Percentiles rank a stretch among this genome's conserved stretches.
These are phyloP conservation scores for Andricus curvator DNA, from an alignment of 2,888 invertebrate species.

Conservation along the genomic window DNA sequence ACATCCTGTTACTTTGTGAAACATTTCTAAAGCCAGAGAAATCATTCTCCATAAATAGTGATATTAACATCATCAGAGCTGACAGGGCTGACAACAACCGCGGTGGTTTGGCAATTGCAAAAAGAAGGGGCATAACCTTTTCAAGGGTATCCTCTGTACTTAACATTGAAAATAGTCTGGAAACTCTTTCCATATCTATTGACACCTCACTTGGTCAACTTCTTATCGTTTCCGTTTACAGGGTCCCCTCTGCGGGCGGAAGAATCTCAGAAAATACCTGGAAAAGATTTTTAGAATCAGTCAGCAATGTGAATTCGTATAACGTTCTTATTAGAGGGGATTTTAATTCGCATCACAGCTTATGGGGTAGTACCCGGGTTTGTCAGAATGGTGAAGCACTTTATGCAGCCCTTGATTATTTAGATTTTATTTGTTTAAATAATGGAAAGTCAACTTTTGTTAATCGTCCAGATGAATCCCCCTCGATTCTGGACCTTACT, in stretches of 20 bases:
- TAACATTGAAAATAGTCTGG: background rate
- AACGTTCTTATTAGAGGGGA: too few species aligned
- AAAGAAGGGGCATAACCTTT: too few species aligned
- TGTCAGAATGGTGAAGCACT: background rate
- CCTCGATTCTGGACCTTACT: background rate
- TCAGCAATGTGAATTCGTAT: too few species aligned
- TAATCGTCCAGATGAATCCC: background rate
- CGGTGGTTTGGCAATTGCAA: background rate
- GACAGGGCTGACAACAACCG: background rate
- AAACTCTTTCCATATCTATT: background rate
- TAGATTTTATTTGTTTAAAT: background rate
- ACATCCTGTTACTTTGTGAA: too few species aligned
- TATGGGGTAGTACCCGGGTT: background rate
- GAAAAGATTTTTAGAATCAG: too few species aligned
- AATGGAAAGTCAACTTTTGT: background rate
- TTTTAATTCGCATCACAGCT: too few species aligned
- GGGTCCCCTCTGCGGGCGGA: too few species aligned
- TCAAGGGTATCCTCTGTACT: too few species aligned
- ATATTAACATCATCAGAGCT: background rate
- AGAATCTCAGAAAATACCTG: too few species aligned
- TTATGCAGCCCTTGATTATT: background rate
- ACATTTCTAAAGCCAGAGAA: background rate
- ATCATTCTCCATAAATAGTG: background rate
- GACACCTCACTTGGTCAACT: background rate
- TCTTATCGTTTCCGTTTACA: background rate